A percentile compares a stretch with the other conserved stretches of the same genome.
These are phyloP conservation scores for Microtus montanus DNA, from an alignment of 2,113 vertebrate genomes.

Conservation along the genomic window DNA sequence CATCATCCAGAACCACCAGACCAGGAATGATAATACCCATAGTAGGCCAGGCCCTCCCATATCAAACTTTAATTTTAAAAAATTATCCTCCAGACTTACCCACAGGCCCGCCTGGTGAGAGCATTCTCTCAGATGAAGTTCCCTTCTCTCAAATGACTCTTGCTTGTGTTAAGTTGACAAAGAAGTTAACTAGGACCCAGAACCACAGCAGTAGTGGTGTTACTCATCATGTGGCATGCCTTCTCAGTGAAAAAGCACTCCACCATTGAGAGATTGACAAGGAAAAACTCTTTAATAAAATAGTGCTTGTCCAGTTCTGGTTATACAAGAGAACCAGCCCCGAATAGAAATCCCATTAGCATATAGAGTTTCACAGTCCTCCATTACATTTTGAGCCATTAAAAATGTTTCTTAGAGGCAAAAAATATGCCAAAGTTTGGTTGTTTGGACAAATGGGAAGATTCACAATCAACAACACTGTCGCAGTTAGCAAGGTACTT, in stretches of 20 bases:
- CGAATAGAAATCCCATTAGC: background rate
- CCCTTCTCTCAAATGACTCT: background rate
- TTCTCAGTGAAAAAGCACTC: background rate
- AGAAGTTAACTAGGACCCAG: background rate
- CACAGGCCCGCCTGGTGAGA: background rate
- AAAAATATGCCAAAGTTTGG: background rate
- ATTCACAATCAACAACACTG: background rate
- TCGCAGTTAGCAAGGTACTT: background rate
- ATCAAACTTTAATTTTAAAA: background rate
- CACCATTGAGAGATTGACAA: background rate
- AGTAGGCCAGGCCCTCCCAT: no score
- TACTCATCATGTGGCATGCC: no score
- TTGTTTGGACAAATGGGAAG: background rate
- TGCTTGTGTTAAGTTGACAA: background rate
- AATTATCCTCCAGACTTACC: background rate
- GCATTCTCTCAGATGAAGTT: no score
- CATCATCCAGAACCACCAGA: background rate
- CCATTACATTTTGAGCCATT: background rate
- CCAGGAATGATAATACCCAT: no score
- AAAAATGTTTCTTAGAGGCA: background rate
- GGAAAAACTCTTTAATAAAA: background rate
- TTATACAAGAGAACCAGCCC: background rate
- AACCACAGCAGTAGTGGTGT: background rate
- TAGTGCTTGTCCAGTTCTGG: background rate
- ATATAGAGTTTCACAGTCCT: background rate